Evolutionary conservation across 2,888 invertebrate genomes (phyloP).

Genomic region (Aspidiotus destructor): DNA sequence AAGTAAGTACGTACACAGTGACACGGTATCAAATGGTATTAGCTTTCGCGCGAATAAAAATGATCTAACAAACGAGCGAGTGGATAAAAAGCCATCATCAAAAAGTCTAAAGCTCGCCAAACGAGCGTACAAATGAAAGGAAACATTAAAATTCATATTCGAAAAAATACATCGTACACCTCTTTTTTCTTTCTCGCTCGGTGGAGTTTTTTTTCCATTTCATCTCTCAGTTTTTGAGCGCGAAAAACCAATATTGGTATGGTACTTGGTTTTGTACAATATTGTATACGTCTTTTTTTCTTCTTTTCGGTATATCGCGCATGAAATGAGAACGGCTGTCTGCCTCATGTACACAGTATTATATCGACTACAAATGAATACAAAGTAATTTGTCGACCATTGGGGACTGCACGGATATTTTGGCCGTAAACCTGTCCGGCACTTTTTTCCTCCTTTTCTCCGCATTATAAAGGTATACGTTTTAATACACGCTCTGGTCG

Average conservation of each 20-base stretch:
- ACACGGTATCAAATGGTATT: too few species aligned
- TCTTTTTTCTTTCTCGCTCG: too few species aligned
- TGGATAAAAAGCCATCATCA: background rate
- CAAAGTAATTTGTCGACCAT: background rate
- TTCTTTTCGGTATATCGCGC: background rate
- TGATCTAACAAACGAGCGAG: too few species aligned
- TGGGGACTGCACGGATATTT: background rate
- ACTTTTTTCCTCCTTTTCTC: too few species aligned
- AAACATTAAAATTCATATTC: background rate
- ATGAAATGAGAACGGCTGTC: background rate
- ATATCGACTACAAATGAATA: background rate
- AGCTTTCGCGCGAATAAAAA: too few species aligned
- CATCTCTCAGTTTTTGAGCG: too few species aligned
- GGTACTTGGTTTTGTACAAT: too few species aligned
- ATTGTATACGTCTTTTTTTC: too few species aligned
- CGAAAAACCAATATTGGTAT: too few species aligned
- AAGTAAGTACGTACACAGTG: too few species aligned
- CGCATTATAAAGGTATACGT: background rate
- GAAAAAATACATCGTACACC: too few species aligned
- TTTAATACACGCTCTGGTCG: background rate
- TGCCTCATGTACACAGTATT: background rate
- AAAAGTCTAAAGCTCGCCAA: background rate
- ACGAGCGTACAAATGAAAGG: constrained; percentile 4
- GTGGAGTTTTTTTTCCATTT: too few species aligned
- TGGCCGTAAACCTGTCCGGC: background rate